A percentile compares a stretch with the other conserved stretches of the same genome.
These are phyloP conservation scores for Gorilla gorilla DNA, from an alignment of 2,113 vertebrate species.

Conservation along the genomic window DNA sequence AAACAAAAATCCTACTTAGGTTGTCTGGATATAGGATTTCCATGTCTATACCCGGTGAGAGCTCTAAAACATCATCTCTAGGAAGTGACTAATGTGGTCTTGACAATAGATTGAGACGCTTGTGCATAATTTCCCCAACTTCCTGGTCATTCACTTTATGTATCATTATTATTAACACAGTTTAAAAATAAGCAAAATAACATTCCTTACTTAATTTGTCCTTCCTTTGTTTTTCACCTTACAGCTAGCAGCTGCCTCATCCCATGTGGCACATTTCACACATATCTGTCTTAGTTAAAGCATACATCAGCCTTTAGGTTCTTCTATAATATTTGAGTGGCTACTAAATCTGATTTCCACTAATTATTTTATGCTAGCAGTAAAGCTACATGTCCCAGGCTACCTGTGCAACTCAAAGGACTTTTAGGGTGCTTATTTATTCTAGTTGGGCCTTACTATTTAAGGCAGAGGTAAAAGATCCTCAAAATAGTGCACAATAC, in stretches of 20 bases:
- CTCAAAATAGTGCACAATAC: background rate
- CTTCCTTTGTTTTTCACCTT: conserved; percentile 58
- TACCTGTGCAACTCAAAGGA: background rate
- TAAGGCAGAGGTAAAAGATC: conserved; percentile 4
- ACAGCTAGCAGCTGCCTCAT: background rate
- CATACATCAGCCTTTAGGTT: background rate
- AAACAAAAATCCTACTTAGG: background rate
- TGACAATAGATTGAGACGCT: conserved; percentile 54
- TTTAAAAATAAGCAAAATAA: conserved; percentile 45
- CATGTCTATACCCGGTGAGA: background rate
- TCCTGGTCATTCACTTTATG: conserved; percentile 63
- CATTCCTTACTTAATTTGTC: conserved; percentile 58
- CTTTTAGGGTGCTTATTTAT: background rate
- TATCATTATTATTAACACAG: conserved; percentile 1
- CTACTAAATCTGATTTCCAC: background rate
- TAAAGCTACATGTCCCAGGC: background rate
- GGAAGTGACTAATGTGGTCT: conserved; percentile 63
- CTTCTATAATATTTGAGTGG: background rate
- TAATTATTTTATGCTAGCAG: background rate
- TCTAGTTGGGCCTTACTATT: background rate
- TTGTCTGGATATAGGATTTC: conserved; percentile 25
- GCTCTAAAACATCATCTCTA: conserved; percentile 1
- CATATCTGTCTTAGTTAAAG: background rate
- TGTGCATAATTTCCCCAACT: conserved; percentile 42
- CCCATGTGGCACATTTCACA: background rate